Base-by-base conservation (phyloP, 1,140 invertebrate species). In the Caerostris darwini region DNA sequence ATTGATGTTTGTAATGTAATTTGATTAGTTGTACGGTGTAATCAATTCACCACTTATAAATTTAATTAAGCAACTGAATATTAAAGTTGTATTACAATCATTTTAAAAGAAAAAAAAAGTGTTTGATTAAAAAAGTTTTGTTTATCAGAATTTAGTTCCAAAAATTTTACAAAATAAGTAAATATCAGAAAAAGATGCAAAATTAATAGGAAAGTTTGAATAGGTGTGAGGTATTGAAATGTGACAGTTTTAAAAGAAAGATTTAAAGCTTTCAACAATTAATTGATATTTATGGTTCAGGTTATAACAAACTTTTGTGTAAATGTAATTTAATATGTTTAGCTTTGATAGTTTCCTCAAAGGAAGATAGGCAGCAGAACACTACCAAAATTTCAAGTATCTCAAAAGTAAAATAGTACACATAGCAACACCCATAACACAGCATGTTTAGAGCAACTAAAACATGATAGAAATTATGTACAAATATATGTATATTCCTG, bases 321-420 rank as follows among this genome's bases (percentile, higher is more conserved):
- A 17, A 67, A 17, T n/a, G 61, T n/a, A 67, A n/a, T 6, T 67
- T n/a, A 67, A 67, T 4, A 67, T 34, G 34, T 6, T n/a, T 64
- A 64, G 34, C 34, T 34, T 34, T 67, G 61, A 67, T 14, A 17
- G 6, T 5, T 77, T 53, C 34, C 34, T 4, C 53, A 8, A 53
- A 50, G 71, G 71, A 77, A 77, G 71, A 34, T 5, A 77, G 69
- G 69, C 71, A 77, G 71, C 3, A 5, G n/a, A 77, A 77, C 14
- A 77, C 71, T 77, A 77, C 71, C 71, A 77, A 77, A 58, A 59
- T 58, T 77, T 19, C 56, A 90, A 12, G 6, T 19, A 59, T 19
- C 8, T n/a, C 53, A 90, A 88, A 90, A 90, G 71, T 50, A 90
- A 81, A 90, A 58, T 64, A 59, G 89, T 71, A 90, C 57, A 61